phyloP scores from a whole-genome alignment of 2,888 invertebrate genomes.

The Trisateles emortualis region DNA sequence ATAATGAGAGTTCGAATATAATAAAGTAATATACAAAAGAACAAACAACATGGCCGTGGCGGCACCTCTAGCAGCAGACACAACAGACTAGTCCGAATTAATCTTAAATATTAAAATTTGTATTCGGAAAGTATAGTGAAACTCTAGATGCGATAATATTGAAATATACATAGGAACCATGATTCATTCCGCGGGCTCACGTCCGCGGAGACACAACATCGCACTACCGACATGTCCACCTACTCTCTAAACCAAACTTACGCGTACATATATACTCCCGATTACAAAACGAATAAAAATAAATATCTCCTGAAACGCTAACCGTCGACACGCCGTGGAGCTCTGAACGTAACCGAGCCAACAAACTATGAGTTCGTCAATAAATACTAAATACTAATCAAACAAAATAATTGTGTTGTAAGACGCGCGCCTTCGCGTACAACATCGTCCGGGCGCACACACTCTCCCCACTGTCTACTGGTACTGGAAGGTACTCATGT shows the following conservation, averaged over 20 bases:
- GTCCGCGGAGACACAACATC: slow-evolving; percentile 84
- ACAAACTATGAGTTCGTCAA: slow-evolving; percentile 58
- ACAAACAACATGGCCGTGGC: slow-evolving; percentile 83
- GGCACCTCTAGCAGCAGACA: slow-evolving; percentile 81
- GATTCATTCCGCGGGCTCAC: slow-evolving; percentile 83
- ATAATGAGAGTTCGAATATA: slow-evolving; percentile 52
- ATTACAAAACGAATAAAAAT: slow-evolving; percentile 67
- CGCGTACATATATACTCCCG: slow-evolving; percentile 63
- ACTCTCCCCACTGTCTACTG: slow-evolving; percentile 24
- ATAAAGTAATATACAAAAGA: slow-evolving; percentile 70
- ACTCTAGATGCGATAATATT: slow-evolving; percentile 87
- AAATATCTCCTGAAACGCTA: slow-evolving; percentile 55
- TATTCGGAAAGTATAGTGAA: slow-evolving; percentile 87
- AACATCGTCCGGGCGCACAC: slow-evolving; percentile 57
- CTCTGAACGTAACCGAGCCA: slow-evolving; percentile 64
- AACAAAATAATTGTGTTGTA: slow-evolving; percentile 82
- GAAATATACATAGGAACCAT: slow-evolving; percentile 88
- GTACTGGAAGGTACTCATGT: background rate
- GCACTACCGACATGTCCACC: slow-evolving; percentile 80
- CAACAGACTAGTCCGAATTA: slow-evolving; percentile 86
- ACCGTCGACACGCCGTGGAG: slow-evolving; percentile 64
- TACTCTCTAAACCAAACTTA: slow-evolving; percentile 78
- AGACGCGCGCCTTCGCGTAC: slow-evolving; percentile 83
- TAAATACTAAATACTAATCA: slow-evolving; percentile 74
- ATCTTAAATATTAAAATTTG: slow-evolving; percentile 87